Base-by-base conservation (phyloP, 1,140 invertebrate species). In the Campoletis sonorensis region DNA sequence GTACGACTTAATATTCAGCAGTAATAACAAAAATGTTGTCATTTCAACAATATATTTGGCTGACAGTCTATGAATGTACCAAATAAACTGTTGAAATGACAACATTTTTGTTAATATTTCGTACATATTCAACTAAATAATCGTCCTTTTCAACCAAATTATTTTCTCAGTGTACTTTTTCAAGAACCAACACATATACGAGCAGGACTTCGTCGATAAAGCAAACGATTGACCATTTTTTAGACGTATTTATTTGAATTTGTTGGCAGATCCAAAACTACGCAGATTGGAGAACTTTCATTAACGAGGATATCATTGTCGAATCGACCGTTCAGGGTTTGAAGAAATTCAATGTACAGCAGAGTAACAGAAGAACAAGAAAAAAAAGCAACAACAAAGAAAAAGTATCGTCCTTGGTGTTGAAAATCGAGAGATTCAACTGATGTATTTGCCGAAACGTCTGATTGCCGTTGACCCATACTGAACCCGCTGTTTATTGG, bases 361-460 rank as follows among this genome's bases (percentile, higher is more conserved):
- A 78, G 37, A 58, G 61, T 49, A 77, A 82, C 70, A 64, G 54
- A 23, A 79, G 81, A 75, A 79, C 76, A 10, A 51, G 80, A 70
- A 81, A 81, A 79, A 81, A 79, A 51, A n/a, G n/a, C n/a, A n/a
- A n/a, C n/a, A n/a, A 15, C 33, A 40, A 27, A 33, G 18, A 40
- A 68, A 21, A 49, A 64, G 45, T 5, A 23, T 67, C 10, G 3
- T 45, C 18, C 21, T 45, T 23, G 7, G 8, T 7, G 4, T 18
- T 26, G n/a, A 23, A 15, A 23, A 26, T 64, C 27, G 23, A 8
- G n/a, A 54, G 7, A n/a, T 64, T 21, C 23, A 16, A 64, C 7
- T 4, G 27, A 64, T 26, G 11, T 27, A 26, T 64, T 15, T 1
- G 10, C 4, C 0, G 16, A 1, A 64, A 64, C 7, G n/a, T 64